phyloP scores from a whole-genome alignment of 2,113 vertebrate genomes.

The Saguinus midas region DNA sequence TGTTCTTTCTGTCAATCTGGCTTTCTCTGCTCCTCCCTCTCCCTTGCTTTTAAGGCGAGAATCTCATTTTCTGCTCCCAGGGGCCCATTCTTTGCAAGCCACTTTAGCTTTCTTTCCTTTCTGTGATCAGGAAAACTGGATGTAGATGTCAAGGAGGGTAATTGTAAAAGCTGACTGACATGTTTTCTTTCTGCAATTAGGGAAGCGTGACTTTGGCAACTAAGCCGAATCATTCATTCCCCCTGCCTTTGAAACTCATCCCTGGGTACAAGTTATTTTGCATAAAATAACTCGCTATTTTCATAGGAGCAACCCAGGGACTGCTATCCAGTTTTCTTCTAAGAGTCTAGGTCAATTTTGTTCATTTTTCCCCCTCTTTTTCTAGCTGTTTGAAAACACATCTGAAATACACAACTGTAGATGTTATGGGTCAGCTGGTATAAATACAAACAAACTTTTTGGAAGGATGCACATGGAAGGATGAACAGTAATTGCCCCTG shows the following conservation, averaged over 20 bases:
- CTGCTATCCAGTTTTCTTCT: neutral
- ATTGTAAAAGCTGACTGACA: conserved; percentile 1
- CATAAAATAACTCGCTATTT: neutral
- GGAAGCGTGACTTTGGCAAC: neutral
- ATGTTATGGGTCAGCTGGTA: neutral
- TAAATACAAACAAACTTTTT: neutral
- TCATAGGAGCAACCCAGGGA: too few species aligned
- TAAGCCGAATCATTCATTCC: neutral
- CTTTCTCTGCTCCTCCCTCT: neutral
- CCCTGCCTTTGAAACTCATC: neutral
- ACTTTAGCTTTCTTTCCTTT: neutral
- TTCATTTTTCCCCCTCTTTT: too few species aligned
- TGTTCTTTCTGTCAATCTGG: conserved; percentile 7
- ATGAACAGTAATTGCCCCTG: neutral
- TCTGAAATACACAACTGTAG: neutral
- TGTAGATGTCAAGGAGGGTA: conserved; percentile 12
- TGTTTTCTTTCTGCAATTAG: conserved; percentile 40
- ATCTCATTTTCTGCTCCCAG: conserved; percentile 51
- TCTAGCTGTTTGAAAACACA: neutral
- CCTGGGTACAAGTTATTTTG: neutral
- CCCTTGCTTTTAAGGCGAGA: neutral
- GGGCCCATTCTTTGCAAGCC: conserved; percentile 47
- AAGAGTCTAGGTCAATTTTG: neutral
- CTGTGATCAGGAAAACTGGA: conserved; percentile 30
- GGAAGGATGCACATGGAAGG: neutral